These are phyloP conservation scores for Catostomus latipinnis DNA, from an alignment of 2,797 vertebrate species.

Conservation along the genomic window DNA sequence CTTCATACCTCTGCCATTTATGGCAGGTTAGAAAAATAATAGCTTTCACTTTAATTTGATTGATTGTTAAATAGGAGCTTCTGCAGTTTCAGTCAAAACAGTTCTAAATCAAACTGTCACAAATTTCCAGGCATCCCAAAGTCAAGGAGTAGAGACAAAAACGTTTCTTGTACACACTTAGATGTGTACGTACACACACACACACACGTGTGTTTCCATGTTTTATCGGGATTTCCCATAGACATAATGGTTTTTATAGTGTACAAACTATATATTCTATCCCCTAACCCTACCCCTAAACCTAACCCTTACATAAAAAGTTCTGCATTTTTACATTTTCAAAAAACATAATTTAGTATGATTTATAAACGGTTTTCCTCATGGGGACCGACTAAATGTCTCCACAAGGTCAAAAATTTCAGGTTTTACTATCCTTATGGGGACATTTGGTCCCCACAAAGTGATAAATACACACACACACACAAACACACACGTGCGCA, in stretches of 20 bases:
- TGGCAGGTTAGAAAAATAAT: conserved; percentile 80
- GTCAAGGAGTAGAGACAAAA: conserved; percentile 56
- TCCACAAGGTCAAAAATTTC: too few relatives aligned
- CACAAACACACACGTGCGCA: conserved; percentile 13
- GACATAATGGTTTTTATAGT: too few relatives aligned
- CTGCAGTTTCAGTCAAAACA: conserved; percentile 83
- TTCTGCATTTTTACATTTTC: too few relatives aligned
- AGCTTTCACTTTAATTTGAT: conserved; percentile 79
- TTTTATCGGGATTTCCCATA: too few relatives aligned
- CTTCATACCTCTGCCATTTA: conserved; percentile 72
- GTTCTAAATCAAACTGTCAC: conserved; percentile 82
- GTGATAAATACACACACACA: background rate
- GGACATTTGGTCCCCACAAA: too few relatives aligned
- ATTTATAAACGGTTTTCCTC: too few relatives aligned
- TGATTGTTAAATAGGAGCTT: conserved; percentile 77
- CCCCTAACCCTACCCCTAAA: too few relatives aligned
- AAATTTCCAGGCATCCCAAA: conserved; percentile 72
- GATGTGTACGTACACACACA: background rate
- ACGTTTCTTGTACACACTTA: conserved; percentile 62
- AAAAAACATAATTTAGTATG: too few relatives aligned
- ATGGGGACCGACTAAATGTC: too few relatives aligned
- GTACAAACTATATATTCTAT: too few relatives aligned
- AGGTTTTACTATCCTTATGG: too few relatives aligned
- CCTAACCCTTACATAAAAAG: too few relatives aligned
- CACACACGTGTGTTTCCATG: background rate